These are phyloP conservation scores for Drosophila recens DNA, from an alignment of 2,888 invertebrate species.

Conservation along the genomic window DNA sequence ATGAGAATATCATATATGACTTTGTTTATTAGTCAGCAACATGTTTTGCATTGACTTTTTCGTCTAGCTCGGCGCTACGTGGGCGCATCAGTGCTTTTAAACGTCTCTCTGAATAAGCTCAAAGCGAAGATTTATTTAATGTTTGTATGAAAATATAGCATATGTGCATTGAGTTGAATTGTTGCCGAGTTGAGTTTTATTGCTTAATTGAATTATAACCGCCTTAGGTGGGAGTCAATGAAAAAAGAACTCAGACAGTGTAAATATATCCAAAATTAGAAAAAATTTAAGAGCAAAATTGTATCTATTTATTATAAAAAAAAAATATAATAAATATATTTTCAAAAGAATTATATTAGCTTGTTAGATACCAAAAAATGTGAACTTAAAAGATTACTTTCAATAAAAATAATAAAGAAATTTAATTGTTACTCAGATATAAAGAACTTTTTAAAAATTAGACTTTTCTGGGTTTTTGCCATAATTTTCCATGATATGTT, in stretches of 20 bases:
- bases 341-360: too few species aligned
- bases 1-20: constrained; percentile 31
- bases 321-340: too few species aligned
- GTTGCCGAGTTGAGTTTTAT: constrained; percentile 49
- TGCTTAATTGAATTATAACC: constrained; percentile 75
- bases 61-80: constrained; percentile 60
- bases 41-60: constrained; percentile 44
- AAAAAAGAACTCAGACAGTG: constrained; percentile 15
- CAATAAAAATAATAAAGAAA: too few species aligned
- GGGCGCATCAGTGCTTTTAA: constrained; percentile 61
- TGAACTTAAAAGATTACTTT: too few species aligned
- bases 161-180: constrained; percentile 28
- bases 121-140: constrained; percentile 40
- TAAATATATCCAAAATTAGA: constrained; percentile 45
- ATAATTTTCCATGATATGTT: too few species aligned
- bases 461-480: too few species aligned
- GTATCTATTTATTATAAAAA: background rate
- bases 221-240: constrained; percentile 64
- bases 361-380: too few species aligned
- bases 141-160: background rate
- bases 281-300: constrained; percentile 20
- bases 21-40: constrained; percentile 66
- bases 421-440: too few species aligned
- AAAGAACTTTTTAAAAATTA: too few species aligned
- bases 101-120: constrained; percentile 36